phyloP scores from a whole-genome alignment of 2,888 invertebrate genomes.

The Micoletzkya japonica region DNA sequence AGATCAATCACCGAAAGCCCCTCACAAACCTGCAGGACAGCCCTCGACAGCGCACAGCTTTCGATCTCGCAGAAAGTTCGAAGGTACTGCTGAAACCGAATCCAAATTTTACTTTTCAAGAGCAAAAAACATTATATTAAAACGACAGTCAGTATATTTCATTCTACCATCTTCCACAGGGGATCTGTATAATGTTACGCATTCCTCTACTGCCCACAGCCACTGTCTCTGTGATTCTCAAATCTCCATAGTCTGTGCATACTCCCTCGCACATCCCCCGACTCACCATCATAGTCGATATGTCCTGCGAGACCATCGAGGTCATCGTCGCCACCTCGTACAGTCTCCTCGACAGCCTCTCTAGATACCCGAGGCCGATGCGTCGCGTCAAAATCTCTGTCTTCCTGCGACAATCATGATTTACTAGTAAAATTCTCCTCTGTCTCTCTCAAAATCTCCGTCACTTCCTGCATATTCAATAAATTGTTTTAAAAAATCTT shows the following conservation, averaged over 20 bases:
- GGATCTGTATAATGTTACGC: too few species aligned
- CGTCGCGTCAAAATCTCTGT: conserved; percentile 19
- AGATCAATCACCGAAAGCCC: too few species aligned
- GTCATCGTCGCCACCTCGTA: conserved; percentile 7
- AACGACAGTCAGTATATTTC: neutral
- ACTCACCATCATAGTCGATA: conserved; percentile 13
- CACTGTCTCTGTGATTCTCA: neutral
- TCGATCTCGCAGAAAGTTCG: conserved; percentile 22
- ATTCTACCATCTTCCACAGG: too few species aligned
- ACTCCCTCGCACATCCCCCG: neutral
- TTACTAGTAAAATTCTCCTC: too few species aligned
- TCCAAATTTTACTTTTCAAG: neutral
- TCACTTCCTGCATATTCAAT: too few species aligned
- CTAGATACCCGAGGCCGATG: neutral
- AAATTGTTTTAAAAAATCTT: too few species aligned
- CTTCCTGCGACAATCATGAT: conserved; percentile 1
- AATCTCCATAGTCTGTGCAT: neutral
- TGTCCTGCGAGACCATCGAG: neutral
- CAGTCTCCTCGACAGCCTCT: conserved; percentile 10
- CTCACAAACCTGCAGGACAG: conserved; percentile 76
- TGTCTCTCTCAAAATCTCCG: too few species aligned
- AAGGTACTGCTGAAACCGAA: conserved; percentile 33
- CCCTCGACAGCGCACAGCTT: conserved; percentile 83
- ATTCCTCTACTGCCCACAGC: neutral
- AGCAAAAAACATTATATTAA: neutral